Base-by-base conservation (phyloP, 2,797 vertebrate genomes). In the Sebastes ruberrimus region DNA sequence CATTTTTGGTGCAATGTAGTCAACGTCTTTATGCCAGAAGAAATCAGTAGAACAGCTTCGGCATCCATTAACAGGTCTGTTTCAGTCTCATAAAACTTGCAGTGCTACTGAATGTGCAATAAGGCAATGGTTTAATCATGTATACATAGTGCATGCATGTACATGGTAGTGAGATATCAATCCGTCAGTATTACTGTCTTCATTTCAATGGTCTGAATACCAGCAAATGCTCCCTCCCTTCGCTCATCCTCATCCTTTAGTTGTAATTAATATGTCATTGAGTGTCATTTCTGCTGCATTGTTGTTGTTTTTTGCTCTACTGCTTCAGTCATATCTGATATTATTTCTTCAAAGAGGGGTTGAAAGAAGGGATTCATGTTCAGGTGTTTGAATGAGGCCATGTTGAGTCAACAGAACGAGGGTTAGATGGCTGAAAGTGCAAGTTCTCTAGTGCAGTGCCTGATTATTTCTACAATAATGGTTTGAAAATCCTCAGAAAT, bases 121-220 rank as follows among this genome's bases (percentile, higher is more conserved):
- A 79, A 64, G 65, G 70, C 46, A 78, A 71, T 82, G 72, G 83
- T 65, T 64, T 27, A 57, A 71, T 84, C 30, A 55, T 76, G 74
- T 74, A 28, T 86, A 74, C 33, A 64, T 63, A 72, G 38, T 57
- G 66, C 68, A 72, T 85, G 73, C 65, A 57, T 83, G 80, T 80
- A 83, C 81, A 75, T 69, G 78, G 33, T 46, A 46, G 30, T 76
- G 72, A 65, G 46, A 53, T 82, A 65, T 84, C 38, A 74, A 25
- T 82, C 38, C 64, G 56, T 89, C 86, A 92, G 90, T 92, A 88
- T 93, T 92, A 88, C 78, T 61, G 81, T 83, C 78, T 80, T 90
- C 42, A 63, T 85, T 85, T 83, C 71, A 83, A 2, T 33, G 72
- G 68, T 83, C 38, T 71, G 69, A 84, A 60, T 66, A 67, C 30